Percentiles rank a stretch among this genome's conserved stretches.
Conservation (phyloP, 2,888 invertebrate genomes). For the Philereme vetulata region DNA sequence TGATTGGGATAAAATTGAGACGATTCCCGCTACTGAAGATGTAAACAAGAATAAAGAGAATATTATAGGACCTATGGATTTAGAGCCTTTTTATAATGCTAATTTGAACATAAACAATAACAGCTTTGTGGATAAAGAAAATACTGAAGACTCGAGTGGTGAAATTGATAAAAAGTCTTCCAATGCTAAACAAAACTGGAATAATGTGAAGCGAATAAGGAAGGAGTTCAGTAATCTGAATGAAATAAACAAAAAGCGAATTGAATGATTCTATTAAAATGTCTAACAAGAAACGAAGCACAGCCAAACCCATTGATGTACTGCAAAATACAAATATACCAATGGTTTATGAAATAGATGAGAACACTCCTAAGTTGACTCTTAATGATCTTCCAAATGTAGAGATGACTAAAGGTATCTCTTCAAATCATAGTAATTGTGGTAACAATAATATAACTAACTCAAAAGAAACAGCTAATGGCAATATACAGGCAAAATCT, state of each 20-base stretch:
- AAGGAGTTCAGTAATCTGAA: conserved; percentile 74
- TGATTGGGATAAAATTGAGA: conserved; percentile 77
- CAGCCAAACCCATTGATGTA: conserved; percentile 35
- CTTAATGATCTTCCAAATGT: conserved; percentile 21
- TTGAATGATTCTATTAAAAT: conserved; percentile 77
- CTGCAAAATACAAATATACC: conserved; percentile 25
- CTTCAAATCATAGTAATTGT: conserved; percentile 20
- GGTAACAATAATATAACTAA: conserved; percentile 5
- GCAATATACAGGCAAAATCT: conserved; percentile 36
- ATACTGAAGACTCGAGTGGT: conserved; percentile 49
- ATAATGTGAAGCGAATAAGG: conserved; percentile 74
- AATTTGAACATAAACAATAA: conserved; percentile 40
- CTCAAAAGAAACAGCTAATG: conserved; percentile 9
- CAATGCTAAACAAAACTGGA: conserved; percentile 67
- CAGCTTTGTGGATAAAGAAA: conserved; percentile 47
- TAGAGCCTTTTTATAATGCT: conserved; percentile 54
- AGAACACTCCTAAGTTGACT: conserved; percentile 52
- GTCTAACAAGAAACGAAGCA: conserved; percentile 63
- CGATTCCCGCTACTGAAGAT: conserved; percentile 57
- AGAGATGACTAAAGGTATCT: conserved; percentile 22
- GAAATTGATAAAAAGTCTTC: conserved; percentile 54
- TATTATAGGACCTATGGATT: conserved; percentile 58
- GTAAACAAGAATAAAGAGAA: conserved; percentile 52
- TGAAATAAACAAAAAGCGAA: conserved; percentile 67
- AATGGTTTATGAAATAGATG: conserved; percentile 55